phyloP scores from a whole-genome alignment of 92 coral and sea anemone genomes.

The Phenganax marumi region DNA sequence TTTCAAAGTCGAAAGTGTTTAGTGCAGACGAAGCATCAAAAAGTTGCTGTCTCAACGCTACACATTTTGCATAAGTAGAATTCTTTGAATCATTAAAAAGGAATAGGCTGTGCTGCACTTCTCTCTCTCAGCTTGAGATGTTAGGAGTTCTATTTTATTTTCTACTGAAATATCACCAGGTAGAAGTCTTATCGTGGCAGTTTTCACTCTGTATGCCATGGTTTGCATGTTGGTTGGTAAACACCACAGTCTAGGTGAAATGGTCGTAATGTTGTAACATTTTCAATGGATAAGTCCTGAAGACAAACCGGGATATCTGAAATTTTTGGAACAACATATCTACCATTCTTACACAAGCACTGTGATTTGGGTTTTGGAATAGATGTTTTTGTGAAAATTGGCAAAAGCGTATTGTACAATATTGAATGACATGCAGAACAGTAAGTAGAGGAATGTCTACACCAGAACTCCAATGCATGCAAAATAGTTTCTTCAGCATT shows the following conservation, averaged over 20 bases:
- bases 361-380: neutral
- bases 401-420: too few species aligned
- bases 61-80: neutral
- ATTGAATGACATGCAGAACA: too few species aligned
- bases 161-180: neutral
- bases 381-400: too few species aligned
- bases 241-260: conserved; percentile 40
- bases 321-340: neutral
- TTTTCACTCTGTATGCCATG: conserved; percentile 2
- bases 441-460: too few species aligned
- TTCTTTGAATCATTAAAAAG: neutral
- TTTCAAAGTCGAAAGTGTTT: neutral
- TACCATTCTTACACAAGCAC: neutral
- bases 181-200: neutral
- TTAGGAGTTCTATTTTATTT: neutral
- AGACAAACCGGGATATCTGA: neutral
- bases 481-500: too few species aligned
- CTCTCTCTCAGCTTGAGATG: neutral
- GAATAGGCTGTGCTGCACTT: neutral
- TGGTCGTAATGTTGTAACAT: neutral
- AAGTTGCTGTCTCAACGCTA: neutral
- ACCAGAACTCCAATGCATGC: too few species aligned
- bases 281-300: neutral
- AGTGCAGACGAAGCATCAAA: neutral
- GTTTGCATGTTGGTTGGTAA: neutral